Evolutionary conservation across 2,888 invertebrate genomes (phyloP).

Genomic region (Augochlorella aurata): DNA sequence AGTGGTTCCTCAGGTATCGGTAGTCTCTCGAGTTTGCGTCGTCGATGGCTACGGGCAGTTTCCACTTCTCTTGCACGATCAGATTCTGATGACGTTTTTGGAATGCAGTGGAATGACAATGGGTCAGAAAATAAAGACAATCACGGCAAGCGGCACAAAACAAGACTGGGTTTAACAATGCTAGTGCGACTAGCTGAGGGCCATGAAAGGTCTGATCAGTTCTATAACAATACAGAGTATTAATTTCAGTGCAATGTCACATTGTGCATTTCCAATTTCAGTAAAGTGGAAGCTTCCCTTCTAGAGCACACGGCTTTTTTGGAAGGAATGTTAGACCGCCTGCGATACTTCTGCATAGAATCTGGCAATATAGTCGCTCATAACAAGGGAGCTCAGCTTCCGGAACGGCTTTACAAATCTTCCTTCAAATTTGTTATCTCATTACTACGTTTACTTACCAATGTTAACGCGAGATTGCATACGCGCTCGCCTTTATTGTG

Average conservation of each 20-base stretch:
- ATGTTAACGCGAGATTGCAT: conserved; percentile 52
- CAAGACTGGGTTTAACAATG: conserved; percentile 87
- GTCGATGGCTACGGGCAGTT: conserved; percentile 83
- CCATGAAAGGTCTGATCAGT: conserved; percentile 82
- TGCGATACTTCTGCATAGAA: conserved; percentile 83
- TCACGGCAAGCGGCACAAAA: conserved; percentile 78
- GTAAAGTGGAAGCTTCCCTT: conserved; percentile 88
- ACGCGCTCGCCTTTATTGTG: conserved; percentile 72
- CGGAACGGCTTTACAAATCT: conserved; percentile 72
- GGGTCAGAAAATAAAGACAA: conserved; percentile 62
- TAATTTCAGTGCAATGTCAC: background rate
- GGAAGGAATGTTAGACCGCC: conserved; percentile 88
- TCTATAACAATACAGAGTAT: background rate
- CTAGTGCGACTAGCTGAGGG: conserved; percentile 85
- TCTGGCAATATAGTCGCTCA: conserved; percentile 42
- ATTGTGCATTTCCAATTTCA: conserved; percentile 67
- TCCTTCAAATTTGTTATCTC: conserved; percentile 73
- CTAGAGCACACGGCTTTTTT: conserved; percentile 91
- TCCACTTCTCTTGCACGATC: conserved; percentile 84
- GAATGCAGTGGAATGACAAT: conserved; percentile 71
- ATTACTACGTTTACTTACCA: conserved; percentile 73
- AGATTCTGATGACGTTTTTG: conserved; percentile 78
- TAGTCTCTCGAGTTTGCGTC: conserved; percentile 84
- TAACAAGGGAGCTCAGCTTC: conserved; percentile 68
- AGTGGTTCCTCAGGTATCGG: conserved; percentile 75